Conservation (phyloP, 2,888 invertebrate species). For the Creontiades dilutus region DNA sequence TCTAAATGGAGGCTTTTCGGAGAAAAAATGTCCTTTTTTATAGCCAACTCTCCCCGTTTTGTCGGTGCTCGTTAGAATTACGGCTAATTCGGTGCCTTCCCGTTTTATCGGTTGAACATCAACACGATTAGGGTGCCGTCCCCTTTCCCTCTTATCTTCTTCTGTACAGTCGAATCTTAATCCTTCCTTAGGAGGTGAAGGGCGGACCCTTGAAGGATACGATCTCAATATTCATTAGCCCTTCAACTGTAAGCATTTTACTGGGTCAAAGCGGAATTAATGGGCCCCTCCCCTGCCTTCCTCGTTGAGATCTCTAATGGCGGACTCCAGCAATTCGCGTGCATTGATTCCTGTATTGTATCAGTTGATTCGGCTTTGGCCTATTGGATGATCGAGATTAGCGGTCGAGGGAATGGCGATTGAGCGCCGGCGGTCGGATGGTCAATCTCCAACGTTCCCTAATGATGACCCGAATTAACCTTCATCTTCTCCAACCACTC, state of each 20-base stretch:
- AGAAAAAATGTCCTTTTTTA: neutral
- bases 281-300: neutral
- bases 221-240: slow-evolving; percentile 36
- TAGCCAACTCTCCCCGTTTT: neutral
- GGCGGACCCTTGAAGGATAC: neutral
- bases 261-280: slow-evolving; percentile 28
- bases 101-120: slow-evolving; percentile 25
- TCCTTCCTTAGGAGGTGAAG: neutral
- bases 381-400: slow-evolving; percentile 10
- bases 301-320: neutral
- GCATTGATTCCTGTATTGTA: slow-evolving; percentile 17
- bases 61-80: neutral
- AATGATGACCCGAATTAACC: neutral
- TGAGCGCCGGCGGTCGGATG: slow-evolving; percentile 1
- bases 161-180: neutral
- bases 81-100: neutral
- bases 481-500: neutral
- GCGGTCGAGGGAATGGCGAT: neutral
- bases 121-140: neutral
- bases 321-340: neutral
- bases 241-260: slow-evolving; percentile 25
- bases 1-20: neutral
- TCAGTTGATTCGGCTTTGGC: neutral
- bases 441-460: neutral
- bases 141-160: neutral